Conservation (phyloP, 2,113 vertebrate species). For the Cryptoleucopteryx plumbea region DNA sequence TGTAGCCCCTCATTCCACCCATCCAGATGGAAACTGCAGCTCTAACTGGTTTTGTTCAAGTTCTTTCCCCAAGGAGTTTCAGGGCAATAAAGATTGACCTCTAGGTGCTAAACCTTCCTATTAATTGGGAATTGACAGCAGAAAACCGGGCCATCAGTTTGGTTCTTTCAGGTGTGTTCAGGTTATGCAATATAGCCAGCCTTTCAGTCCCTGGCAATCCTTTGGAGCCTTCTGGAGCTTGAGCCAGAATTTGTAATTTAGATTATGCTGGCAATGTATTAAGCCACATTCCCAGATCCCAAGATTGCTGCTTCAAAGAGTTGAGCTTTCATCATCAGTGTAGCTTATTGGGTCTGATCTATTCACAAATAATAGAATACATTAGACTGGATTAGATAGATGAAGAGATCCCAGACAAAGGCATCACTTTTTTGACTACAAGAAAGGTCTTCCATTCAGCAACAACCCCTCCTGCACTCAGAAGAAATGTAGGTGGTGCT, state of each 20-base stretch:
- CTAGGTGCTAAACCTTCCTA: not conserved
- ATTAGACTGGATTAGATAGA: not conserved
- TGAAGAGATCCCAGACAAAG: not conserved
- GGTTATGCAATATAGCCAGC: not conserved
- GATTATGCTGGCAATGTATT: not conserved
- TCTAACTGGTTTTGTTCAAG: not conserved
- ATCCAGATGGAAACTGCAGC: not conserved
- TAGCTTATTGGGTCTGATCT: not conserved
- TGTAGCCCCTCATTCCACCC: not conserved
- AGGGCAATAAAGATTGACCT: not conserved
- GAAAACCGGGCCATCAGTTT: not conserved
- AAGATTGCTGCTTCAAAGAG: not conserved
- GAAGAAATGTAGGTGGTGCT: not conserved
- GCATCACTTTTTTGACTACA: not conserved
- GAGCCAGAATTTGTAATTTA: not conserved
- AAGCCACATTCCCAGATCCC: not conserved
- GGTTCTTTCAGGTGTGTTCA: not conserved
- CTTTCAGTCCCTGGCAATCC: not conserved
- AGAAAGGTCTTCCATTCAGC: not conserved
- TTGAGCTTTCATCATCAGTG: not conserved
- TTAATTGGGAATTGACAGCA: not conserved
- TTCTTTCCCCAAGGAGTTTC: not conserved
- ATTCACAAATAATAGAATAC: not conserved
- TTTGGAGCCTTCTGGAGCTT: not conserved
- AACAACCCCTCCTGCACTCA: not conserved